Base-by-base conservation (phyloP, 1,140 invertebrate genomes). In the Mactra quadrangularis region DNA sequence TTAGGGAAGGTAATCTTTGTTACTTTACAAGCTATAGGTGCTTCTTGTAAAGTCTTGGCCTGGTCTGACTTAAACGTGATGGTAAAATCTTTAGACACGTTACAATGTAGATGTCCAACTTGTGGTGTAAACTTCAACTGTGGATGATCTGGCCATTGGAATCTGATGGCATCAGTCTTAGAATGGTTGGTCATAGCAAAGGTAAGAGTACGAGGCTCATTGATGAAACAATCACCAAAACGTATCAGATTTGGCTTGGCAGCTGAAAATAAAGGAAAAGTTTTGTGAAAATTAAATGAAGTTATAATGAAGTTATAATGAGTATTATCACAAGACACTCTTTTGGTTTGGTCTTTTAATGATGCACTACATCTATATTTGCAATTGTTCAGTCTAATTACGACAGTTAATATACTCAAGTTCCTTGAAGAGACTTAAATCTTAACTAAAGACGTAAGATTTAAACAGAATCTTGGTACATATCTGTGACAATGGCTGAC, bases 111-210 rank as follows among this genome's bases (percentile, higher is more conserved):
- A 84, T 93, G 92, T 15, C 91, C 92, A 22, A 89, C 82, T 71
- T 88, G 85, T 41, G 92, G 92, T 53, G 88, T 89, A 82, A 92
- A 93, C 59, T 87, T 91, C 22, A 93, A 66, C 41, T 89, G 81
- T 19, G 86, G 77, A 81, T 91, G 88, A 13, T 91, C 88, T 3
- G 89, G 91, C 92, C 92, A 93, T 59, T 89, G 84, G 87, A 93
- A 92, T 22, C 91, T 52, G 25, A 92, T 82, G 31, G 84, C 87
- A 70, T 92, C 90, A 13, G 86, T 86, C 57, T 89, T 89, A 25
- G 91, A 92, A 62, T 92, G 92, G 82, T 93, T 93, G 27, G 90
- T 90, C 90, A 93, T 90, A 15, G 90, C 86, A 55, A 93, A 91
- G 22, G 85, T 88, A 60, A 93, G 62, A 9, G 90, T 91, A 17